A percentile compares a stretch with the other conserved stretches of the same genome.
phyloP scores from a whole-genome alignment of 35 echinoderm and acorn worm genomes.

The Acanthaster planci region DNA sequence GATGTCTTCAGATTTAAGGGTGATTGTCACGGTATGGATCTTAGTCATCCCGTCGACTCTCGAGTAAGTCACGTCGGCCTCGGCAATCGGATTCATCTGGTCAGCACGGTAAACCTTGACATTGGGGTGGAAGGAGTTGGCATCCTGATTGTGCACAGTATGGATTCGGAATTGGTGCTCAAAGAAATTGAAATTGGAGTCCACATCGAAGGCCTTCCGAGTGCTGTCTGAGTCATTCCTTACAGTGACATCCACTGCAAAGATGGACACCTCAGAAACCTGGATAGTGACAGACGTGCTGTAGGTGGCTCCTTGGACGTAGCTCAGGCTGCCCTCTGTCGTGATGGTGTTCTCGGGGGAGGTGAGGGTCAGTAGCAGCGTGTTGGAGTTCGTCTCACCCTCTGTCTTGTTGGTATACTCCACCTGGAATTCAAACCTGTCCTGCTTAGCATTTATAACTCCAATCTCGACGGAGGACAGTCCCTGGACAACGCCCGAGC shows the following conservation, averaged over 20 bases:
- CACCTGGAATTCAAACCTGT: not conserved
- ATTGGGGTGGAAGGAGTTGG: conserved; percentile 11
- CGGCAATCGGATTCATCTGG: not conserved
- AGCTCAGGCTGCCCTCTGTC: not conserved
- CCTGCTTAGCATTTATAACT: not conserved
- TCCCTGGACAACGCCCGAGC: not conserved
- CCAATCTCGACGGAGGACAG: not conserved
- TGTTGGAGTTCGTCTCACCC: not conserved
- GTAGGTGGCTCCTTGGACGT: not conserved
- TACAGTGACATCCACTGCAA: too few relatives aligned
- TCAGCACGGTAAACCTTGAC: not conserved
- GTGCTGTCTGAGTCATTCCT: not conserved
- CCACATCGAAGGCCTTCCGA: not conserved
- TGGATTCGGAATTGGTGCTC: not conserved
- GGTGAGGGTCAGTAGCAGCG: not conserved
- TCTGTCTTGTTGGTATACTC: conserved; percentile 36
- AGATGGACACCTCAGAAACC: not conserved
- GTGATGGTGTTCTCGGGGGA: not conserved
- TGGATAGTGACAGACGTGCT: not conserved
- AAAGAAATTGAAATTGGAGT: not conserved
- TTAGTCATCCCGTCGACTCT: not conserved
- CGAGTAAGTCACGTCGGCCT: not conserved
- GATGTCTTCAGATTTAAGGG: not conserved
- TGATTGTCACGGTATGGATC: not conserved
- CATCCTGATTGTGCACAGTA: not conserved